phyloP scores from a whole-genome alignment of 2,888 invertebrate species.

The Clivina fossor region DNA sequence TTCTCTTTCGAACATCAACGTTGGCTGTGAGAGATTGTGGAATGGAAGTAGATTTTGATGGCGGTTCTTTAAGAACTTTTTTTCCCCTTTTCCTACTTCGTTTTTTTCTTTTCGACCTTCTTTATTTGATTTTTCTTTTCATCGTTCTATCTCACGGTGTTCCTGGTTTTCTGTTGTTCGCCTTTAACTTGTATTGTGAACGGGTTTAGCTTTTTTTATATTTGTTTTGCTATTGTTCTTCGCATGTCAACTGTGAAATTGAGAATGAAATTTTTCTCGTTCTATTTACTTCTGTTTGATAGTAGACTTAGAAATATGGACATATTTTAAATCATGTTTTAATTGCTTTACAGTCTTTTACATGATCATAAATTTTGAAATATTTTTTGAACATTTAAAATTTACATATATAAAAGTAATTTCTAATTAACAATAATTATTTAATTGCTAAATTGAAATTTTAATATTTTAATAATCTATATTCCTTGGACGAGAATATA shows the following conservation, averaged over 20 bases:
- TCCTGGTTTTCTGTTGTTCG: neutral
- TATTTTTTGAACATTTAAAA: no score
- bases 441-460: no score
- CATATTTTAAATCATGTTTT: no score
- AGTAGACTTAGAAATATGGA: no score
- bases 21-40: neutral
- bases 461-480: neutral
- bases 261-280: no score
- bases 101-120: neutral
- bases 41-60: constrained; percentile 20
- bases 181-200: neutral
- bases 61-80: neutral
- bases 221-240: neutral
- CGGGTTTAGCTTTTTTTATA: neutral
- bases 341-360: no score
- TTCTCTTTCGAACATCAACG: constrained; percentile 1
- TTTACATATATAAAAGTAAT: no score
- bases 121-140: neutral
- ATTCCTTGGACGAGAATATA: neutral
- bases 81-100: constrained; percentile 2
- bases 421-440: no score
- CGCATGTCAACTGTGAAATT: no score
- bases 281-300: no score
- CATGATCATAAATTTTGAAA: no score
- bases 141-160: neutral